phyloP scores from a whole-genome alignment of 2,113 vertebrate genomes.

The Eulemur macaco region DNA sequence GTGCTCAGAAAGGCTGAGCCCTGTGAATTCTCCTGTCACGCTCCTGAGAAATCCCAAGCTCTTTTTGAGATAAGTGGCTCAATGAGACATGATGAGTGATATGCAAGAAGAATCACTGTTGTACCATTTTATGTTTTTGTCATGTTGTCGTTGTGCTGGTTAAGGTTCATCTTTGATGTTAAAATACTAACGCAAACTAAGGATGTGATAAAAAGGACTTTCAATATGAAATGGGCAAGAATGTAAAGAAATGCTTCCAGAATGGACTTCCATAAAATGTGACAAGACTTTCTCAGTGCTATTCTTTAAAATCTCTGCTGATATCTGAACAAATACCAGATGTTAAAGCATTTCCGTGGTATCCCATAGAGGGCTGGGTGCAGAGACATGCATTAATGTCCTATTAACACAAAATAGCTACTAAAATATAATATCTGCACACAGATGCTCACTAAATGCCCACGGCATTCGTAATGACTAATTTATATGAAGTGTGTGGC shows the following conservation, averaged over 20 bases:
- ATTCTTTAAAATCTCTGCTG: constrained; percentile 19
- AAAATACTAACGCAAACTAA: not conserved
- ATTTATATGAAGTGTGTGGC: not conserved
- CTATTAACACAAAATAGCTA: not conserved
- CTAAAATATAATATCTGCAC: not conserved
- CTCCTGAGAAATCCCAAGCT: not conserved
- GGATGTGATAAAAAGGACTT: not conserved
- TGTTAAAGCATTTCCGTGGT: not conserved
- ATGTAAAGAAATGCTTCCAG: not conserved
- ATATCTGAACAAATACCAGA: not conserved
- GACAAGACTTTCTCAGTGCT: not conserved
- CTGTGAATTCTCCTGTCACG: not conserved
- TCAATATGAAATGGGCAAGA: not conserved
- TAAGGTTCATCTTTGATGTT: not conserved
- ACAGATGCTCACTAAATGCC: not conserved
- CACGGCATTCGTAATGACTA: not conserved
- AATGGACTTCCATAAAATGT: not conserved
- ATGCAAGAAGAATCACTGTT: not conserved
- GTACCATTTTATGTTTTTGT: not conserved
- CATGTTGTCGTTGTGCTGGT: not conserved
- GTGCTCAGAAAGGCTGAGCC: not conserved
- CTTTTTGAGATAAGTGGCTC: not conserved
- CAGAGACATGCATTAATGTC: not conserved
- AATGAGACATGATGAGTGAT: not conserved
- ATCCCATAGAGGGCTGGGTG: not conserved